Base-by-base conservation (phyloP, 2,888 invertebrate species). In the Apamea anceps region DNA sequence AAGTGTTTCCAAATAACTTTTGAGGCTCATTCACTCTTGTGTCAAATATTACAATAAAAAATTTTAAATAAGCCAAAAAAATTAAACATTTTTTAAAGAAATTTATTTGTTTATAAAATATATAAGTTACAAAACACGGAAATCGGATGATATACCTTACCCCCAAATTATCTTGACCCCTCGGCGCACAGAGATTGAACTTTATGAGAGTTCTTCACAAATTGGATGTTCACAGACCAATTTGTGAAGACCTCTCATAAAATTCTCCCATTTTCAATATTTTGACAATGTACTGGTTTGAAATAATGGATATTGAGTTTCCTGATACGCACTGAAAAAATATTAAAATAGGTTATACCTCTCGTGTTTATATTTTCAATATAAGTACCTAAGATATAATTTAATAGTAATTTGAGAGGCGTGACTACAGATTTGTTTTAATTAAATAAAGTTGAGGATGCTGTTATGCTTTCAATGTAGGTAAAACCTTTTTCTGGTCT, bases 261-360 rank as follows among this genome's bases (percentile, higher is more conserved):
- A n/a, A n/a, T n/a, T n/a, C n/a, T n/a, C n/a, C n/a, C 42, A 79
- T 80, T 82, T 82, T 79, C 77, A 79, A 54, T 82, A 87, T 90
- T 90, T 90, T 83, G 88, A 89, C 90, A 89, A 91, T 80, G 89
- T 90, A 90, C 45, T 91, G 91, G 83, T 72, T 82, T 78, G 89
- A 81, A 87, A 86, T 80, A 84, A 83, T 83, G 83, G 79, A 87
- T 87, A 86, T 80, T 72, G 85, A 45, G 77, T 86, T 85, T 66
- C 60, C 83, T 80, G 77, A 81, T 76, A 78, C 12, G 54, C 71
- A 73, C 42, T 67, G 72, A 79, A 75, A 80, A 70, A 0, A 42
- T 42, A 42, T 42, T 42, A 66, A 25, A 75, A 32, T 13, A 25
- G 48, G 42, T 70, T 2, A 25, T 66, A 25, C 1, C 45, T 62